Evolutionary conservation across 2,113 vertebrate species (phyloP), one percentile per base, ranked within the genome.

Genomic region (Corynorhinus townsendii): DNA sequence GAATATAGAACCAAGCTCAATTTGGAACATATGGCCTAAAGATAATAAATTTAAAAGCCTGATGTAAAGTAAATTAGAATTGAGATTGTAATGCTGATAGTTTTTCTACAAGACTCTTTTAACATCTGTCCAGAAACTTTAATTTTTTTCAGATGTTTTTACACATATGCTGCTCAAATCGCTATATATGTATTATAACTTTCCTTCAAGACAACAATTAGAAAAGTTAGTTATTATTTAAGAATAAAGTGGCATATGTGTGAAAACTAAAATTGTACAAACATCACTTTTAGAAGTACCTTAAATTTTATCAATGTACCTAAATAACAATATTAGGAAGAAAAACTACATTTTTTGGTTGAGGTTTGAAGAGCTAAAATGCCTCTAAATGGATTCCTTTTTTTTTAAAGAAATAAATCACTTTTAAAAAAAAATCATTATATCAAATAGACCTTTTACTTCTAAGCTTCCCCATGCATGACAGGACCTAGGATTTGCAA

Each of bases 11-110:
- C 72, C 52, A 92, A 82, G 86, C 54, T 98, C 96, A 0, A 0
- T 71, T 97, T 89, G 96, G 86, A 97, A 89, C 96, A 96, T 97
- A 98, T 98, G 97, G 97, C 84, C 95, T 96, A 89, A 96, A 97
- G 97, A 97, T 97, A 98, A 97, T 98, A 98, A 96, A 98, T 98
- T 97, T 96, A 97, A 98, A 97, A 97, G 91, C 96, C 97, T 97
- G 96, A 97, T 97, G 86, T 96, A 95, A 94, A 98, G 96, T 97
- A 98, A 98, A 98, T 98, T 98, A 98, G 96, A 98, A 95, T 84
- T 96, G 96, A 79, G 68, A 97, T 96, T 97, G 96, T 97, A 97
- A 98, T 97, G 97, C 84, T 97, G 95, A 96, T 98, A 95, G 97
- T 98, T 98, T 98, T 96, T 97, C 95, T 0, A 0, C 59, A 95